Evolutionary conservation across 1,140 invertebrate species (phyloP).

Genomic region (Psilanteris sp.): DNA sequence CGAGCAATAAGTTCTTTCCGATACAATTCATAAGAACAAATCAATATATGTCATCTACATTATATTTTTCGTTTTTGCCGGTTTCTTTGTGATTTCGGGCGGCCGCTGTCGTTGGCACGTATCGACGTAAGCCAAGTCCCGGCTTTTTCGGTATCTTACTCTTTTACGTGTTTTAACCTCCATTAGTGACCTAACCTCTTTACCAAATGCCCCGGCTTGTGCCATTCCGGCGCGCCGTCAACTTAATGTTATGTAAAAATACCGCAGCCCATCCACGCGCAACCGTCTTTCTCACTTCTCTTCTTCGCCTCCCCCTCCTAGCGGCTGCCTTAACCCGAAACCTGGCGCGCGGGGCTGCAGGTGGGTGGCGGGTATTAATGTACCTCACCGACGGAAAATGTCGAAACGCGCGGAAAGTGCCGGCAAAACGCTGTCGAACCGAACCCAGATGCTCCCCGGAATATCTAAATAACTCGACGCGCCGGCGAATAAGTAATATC

Average conservation of each 20-base stretch:
- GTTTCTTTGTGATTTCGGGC: slow-evolving; percentile 30
- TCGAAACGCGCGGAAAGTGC: slow-evolving; percentile 62
- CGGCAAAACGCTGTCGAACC: slow-evolving; percentile 65
- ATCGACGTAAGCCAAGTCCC: slow-evolving; percentile 7
- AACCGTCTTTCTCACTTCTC: slow-evolving; percentile 36
- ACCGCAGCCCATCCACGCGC: slow-evolving; percentile 53
- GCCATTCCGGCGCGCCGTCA: slow-evolving; percentile 46
- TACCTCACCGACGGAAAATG: slow-evolving; percentile 60
- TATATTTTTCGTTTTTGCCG: slow-evolving; percentile 23
- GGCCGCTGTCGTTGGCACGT: slow-evolving; percentile 12
- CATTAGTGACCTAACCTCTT: slow-evolving; percentile 73
- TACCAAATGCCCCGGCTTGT: slow-evolving; percentile 32
- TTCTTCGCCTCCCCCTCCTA: slow-evolving; percentile 1
- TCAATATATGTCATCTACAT: slow-evolving; percentile 58
- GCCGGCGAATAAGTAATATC: slow-evolving; percentile 77
- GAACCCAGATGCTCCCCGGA: slow-evolving; percentile 75
- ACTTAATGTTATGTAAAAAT: slow-evolving; percentile 79
- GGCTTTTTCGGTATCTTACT: slow-evolving; percentile 49
- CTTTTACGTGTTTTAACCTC: slow-evolving; percentile 74
- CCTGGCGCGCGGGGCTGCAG: not conserved
- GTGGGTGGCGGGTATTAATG: slow-evolving; percentile 71
- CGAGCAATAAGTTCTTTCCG: slow-evolving; percentile 1
- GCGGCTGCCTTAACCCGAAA: slow-evolving; percentile 35
- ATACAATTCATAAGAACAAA: slow-evolving; percentile 43
- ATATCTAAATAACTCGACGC: slow-evolving; percentile 77